Conservation (phyloP, 2,797 vertebrate genomes). For the Falco cherrug region DNA sequence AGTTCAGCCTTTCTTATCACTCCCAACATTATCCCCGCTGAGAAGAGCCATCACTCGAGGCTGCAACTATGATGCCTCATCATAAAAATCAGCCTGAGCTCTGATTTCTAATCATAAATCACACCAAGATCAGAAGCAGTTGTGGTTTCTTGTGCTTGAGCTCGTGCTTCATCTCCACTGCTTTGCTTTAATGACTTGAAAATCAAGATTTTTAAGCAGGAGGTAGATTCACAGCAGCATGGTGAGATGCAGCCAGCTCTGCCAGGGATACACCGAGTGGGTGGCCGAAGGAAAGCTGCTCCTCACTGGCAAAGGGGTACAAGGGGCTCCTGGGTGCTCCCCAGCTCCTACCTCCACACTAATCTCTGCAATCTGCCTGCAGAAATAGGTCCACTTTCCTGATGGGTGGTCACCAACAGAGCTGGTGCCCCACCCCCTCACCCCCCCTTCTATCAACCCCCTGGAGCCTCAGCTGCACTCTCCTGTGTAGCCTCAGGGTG, state of each 20-base stretch:
- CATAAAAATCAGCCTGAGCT: background rate
- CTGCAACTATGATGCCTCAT: background rate
- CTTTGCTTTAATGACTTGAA: background rate
- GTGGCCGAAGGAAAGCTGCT: background rate
- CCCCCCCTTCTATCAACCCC: background rate
- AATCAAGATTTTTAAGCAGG: background rate
- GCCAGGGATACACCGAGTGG: fast-evolving
- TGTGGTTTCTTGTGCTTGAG: background rate
- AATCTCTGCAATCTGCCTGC: too few relatives aligned
- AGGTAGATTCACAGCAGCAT: fast-evolving
- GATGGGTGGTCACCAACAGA: background rate
- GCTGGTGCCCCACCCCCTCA: too few relatives aligned
- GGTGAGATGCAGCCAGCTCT: background rate
- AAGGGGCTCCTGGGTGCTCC: background rate
- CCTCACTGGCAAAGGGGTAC: background rate
- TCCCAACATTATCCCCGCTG: background rate
- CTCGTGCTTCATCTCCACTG: background rate
- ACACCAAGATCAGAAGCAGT: background rate
- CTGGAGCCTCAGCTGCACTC: background rate
- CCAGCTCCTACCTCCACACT: background rate
- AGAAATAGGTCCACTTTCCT: background rate
- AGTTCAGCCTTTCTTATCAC: background rate
- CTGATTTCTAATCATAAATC: background rate
- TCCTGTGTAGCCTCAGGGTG: fast-evolving
- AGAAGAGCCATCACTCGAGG: background rate